Evolutionary conservation across 2,888 invertebrate genomes (phyloP).

Genomic region (Liodrosophila aerea): DNA sequence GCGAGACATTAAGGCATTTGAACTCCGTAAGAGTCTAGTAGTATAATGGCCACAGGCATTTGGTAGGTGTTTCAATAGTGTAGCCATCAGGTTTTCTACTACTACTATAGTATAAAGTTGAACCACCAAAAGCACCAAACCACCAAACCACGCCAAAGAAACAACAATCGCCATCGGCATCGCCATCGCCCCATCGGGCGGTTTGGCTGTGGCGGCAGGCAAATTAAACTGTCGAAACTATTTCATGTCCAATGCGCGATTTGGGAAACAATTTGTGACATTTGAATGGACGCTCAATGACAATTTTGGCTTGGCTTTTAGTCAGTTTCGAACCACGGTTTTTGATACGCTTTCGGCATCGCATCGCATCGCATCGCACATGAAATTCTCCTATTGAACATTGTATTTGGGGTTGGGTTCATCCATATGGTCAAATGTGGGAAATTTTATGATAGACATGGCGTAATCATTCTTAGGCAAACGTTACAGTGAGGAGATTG

Average conservation of each 20-base stretch:
- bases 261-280: constrained; percentile 81
- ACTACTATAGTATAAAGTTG: no score
- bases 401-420: constrained; percentile 38
- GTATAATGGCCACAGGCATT: constrained; percentile 63
- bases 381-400: constrained; percentile 44
- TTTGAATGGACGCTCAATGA: constrained; percentile 79
- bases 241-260: constrained; percentile 79
- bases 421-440: constrained; percentile 32
- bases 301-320: constrained; percentile 63
- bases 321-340: constrained; percentile 53
- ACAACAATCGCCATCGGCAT: constrained; percentile 39
- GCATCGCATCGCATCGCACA: no score
- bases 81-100: constrained; percentile 57
- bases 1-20: constrained; percentile 69
- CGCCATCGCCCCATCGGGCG: constrained; percentile 44
- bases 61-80: constrained; percentile 68
- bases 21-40: constrained; percentile 18
- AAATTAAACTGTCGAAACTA: constrained; percentile 82
- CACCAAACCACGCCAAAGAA: constrained; percentile 32
- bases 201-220: constrained; percentile 53
- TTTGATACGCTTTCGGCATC: constrained; percentile 59
- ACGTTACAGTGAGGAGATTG: no score
- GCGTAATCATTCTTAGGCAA: neutral
- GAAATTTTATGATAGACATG: constrained; percentile 26
- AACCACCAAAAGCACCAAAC: constrained; percentile 34